Conservation (phyloP, 1,140 invertebrate genomes). For the Telenomus remus region DNA sequence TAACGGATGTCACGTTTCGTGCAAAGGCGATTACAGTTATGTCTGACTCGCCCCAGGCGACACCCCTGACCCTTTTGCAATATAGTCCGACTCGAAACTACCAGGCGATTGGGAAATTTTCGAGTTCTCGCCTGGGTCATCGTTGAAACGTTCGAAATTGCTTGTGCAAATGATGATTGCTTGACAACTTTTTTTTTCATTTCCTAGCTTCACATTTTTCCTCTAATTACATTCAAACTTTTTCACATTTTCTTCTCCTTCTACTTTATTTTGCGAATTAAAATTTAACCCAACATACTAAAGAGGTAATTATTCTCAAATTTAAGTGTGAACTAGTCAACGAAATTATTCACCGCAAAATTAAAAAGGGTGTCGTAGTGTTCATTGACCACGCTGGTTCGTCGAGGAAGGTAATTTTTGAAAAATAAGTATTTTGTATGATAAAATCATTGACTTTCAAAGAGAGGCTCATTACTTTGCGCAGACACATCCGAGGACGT, state of each 20-base stretch:
- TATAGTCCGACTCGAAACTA: constrained; percentile 36
- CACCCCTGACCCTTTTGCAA: constrained; percentile 14
- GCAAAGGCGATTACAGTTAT: constrained; percentile 46
- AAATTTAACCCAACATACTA: too few relatives aligned
- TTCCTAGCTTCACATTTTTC: too few relatives aligned
- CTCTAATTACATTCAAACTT: too few relatives aligned
- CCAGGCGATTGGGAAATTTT: constrained; percentile 24
- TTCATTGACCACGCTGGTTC: too few relatives aligned
- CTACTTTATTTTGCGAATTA: too few relatives aligned
- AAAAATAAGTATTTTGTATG: constrained; percentile 17
- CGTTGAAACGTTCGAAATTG: constrained; percentile 15
- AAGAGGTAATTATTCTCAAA: too few relatives aligned
- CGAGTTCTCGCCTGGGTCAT: constrained; percentile 2
- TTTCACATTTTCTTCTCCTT: too few relatives aligned
- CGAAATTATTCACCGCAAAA: not conserved
- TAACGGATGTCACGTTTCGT: constrained; percentile 51
- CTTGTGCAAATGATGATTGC: constrained; percentile 4
- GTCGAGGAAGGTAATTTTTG: constrained; percentile 6
- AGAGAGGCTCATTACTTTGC: constrained; percentile 15
- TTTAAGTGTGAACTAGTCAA: too few relatives aligned
- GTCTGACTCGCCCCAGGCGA: constrained; percentile 27
- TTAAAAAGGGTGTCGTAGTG: too few relatives aligned
- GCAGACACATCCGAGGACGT: constrained; percentile 19
- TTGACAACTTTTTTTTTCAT: not conserved
- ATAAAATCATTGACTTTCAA: constrained; percentile 16